A percentile compares a stretch with the other conserved stretches of the same genome.
Conservation (phyloP, 2,888 invertebrate genomes). For the Helobdella robusta region DNA sequence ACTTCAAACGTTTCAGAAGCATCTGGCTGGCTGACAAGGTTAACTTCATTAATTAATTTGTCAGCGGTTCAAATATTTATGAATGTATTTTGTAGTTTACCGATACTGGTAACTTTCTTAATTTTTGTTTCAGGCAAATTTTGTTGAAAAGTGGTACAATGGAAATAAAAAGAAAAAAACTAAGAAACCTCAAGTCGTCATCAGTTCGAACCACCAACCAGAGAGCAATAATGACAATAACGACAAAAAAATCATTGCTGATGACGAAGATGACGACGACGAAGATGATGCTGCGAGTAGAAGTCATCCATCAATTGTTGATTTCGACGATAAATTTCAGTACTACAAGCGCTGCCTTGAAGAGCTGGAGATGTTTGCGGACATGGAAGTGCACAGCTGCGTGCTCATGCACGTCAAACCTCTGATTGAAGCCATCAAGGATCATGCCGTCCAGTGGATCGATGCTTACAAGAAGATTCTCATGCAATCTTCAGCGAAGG, state of each 20-base stretch:
- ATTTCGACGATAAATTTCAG: constrained; percentile 74
- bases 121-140: too few species aligned
- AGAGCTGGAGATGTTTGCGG: constrained; percentile 54
- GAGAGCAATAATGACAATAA: too few species aligned
- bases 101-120: too few species aligned
- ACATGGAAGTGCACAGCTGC: constrained; percentile 44
- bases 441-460: constrained; percentile 73
- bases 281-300: too few species aligned
- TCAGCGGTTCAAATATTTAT: background rate
- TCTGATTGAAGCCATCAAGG: constrained; percentile 61
- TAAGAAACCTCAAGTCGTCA: too few species aligned
- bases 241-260: too few species aligned
- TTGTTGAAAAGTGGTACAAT: too few species aligned
- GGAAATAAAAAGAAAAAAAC: too few species aligned
- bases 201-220: too few species aligned
- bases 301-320: constrained; percentile 55
- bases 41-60: constrained; percentile 6
- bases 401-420: constrained; percentile 62
- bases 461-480: constrained; percentile 63
- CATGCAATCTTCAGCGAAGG: constrained; percentile 59
- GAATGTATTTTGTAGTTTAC: too few species aligned
- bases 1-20: constrained; percentile 48
- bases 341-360: constrained; percentile 69
- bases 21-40: constrained; percentile 50
- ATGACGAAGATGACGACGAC: too few species aligned